Evolutionary conservation across 2,113 vertebrate genomes (phyloP), one percentile per base, ranked within the genome.

Genomic region (Halichoerus grypus): DNA sequence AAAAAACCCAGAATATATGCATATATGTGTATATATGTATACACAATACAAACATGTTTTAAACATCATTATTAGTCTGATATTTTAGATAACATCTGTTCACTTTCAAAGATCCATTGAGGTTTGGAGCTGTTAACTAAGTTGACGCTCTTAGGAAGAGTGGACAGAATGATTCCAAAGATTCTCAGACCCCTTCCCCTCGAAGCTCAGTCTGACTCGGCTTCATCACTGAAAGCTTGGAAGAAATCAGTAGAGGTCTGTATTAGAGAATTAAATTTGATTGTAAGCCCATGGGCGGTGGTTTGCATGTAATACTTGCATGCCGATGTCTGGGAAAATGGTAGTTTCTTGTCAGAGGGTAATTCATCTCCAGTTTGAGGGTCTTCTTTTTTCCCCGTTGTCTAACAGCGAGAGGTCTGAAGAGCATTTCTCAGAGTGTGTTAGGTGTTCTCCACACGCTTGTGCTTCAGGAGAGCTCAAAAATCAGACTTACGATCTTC

Each of bases 61-160:
- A 59, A 90, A 67, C 59, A 74, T 69, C 74, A 90, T 36, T 96
- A 59, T 85, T 85, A 96, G 72, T 96, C 86, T 79, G 59, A 63
- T 97, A 51, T 88, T 97, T 96, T 92, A 92, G 69, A 46, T 93
- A 53, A 81, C 18, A 89, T 81, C 84, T 72, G 84, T 92, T 95
- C 72, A n/a, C 87, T 88, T 94, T 88, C 49, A 85, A 90, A 49
- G 88, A 72, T 71, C 76, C 74, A 16, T 61, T 33, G 90, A 92
- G 80, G n/a, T 87, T 74, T 81, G 7, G 71, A 90, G 83, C 89
- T 4, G 3, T 87, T 87, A 53, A 39, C 24, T 12, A 72, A 39
- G 19, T 49, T 59, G 9, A 65, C 92, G 83, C 16, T 95, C 36
- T 91, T 46, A 67, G 67, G 69, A 88, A 61, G 36, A 46, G 31